A percentile compares a stretch with the other conserved stretches of the same genome.
Conservation (phyloP, 2,113 vertebrate genomes). For the Dipodomys ordii region DNA sequence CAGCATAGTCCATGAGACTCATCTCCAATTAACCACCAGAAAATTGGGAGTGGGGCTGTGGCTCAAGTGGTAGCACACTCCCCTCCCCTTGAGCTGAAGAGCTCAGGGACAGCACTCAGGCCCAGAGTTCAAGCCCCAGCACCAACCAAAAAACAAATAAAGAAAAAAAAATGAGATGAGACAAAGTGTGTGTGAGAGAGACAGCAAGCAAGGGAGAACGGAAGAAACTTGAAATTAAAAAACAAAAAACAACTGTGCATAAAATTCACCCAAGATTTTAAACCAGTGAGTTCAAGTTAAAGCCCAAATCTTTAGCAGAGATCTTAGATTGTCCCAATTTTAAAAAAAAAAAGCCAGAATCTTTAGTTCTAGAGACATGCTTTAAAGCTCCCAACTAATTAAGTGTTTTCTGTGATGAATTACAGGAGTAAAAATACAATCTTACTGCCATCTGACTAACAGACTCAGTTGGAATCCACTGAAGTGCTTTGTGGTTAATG, state of each 20-base stretch:
- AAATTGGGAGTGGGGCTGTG: no score
- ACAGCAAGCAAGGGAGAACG: no score
- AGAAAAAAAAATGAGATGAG: not conserved
- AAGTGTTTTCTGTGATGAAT: no score
- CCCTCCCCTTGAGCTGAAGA: no score
- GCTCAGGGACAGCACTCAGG: no score
- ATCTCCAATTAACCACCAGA: no score
- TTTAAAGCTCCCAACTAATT: not conserved
- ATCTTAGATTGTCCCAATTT: not conserved
- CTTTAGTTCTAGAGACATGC: not conserved
- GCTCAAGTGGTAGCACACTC: no score
- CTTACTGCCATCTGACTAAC: not conserved
- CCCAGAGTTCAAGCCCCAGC: no score
- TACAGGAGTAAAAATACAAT: constrained; percentile 25
- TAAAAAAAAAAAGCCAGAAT: not conserved
- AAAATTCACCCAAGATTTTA: not conserved
- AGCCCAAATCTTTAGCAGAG: not conserved
- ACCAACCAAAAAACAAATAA: not conserved
- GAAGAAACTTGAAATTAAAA: no score
- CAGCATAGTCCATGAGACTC: no score
- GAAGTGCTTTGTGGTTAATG: not conserved
- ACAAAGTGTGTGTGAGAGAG: no score
- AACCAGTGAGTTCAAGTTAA: not conserved
- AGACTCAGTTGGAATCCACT: not conserved
- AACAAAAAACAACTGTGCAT: not conserved